These are phyloP conservation scores for Cochlearius cochlearius DNA, from an alignment of 2,113 vertebrate species.

Conservation along the genomic window DNA sequence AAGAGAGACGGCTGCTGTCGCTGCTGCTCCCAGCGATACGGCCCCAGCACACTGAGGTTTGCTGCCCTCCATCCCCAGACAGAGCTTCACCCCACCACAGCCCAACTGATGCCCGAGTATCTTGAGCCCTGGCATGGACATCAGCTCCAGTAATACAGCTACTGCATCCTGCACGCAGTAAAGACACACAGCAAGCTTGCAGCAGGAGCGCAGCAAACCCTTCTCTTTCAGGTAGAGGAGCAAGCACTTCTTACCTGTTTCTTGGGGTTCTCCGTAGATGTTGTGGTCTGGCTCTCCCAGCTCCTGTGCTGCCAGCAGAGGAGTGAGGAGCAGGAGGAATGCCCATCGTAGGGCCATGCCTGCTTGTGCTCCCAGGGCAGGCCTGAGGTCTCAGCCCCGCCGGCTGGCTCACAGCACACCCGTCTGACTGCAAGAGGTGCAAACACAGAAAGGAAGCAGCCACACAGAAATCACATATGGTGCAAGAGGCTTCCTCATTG, in stretches of 20 bases:
- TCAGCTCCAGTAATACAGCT: neutral
- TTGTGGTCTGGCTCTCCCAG: accelerated
- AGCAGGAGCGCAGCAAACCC: neutral
- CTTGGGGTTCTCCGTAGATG: accelerated
- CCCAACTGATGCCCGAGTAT: accelerated
- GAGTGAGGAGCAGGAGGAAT: neutral
- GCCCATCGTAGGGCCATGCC: neutral
- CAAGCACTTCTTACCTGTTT: neutral
- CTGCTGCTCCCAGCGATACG: accelerated
- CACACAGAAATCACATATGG: neutral
- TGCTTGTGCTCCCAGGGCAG: neutral
- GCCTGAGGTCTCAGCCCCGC: neutral
- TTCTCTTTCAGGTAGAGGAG: neutral
- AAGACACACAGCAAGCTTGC: neutral
- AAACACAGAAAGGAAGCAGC: constrained; percentile 3
- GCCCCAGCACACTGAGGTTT: neutral
- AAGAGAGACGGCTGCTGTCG: neutral
- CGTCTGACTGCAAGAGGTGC: neutral
- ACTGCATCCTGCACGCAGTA: accelerated
- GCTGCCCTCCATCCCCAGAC: neutral
- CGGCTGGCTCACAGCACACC: neutral
- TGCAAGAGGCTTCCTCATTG: constrained; percentile 53
- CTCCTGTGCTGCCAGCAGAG: neutral
- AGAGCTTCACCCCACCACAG: neutral
- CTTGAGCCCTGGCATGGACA: accelerated